phyloP scores from a whole-genome alignment of 2,888 invertebrate genomes.

The Mythimna vitellina region DNA sequence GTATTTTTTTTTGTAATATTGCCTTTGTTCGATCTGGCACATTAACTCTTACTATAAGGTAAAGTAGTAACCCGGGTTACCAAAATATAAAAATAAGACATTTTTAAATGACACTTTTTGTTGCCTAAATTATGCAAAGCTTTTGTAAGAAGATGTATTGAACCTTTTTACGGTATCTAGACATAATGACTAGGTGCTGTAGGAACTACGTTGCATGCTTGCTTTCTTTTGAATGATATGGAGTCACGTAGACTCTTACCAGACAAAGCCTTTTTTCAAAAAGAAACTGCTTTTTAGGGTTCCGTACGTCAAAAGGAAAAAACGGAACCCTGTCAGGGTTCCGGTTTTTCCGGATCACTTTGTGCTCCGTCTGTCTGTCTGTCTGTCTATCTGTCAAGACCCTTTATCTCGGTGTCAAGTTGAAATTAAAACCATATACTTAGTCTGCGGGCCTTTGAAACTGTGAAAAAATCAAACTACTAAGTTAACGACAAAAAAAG shows the following conservation, averaged over 20 bases:
- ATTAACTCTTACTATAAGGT: background rate
- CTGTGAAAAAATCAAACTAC: too few relatives aligned
- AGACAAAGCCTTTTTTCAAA: background rate
- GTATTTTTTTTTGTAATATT: too few relatives aligned
- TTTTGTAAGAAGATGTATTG: background rate
- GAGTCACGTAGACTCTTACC: background rate
- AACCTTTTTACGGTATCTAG: background rate
- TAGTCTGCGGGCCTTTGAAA: too few relatives aligned
- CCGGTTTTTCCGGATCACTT: too few relatives aligned
- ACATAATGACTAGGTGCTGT: background rate
- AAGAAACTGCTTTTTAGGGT: background rate
- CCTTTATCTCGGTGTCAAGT: too few relatives aligned
- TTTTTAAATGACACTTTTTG: background rate
- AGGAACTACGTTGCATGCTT: background rate
- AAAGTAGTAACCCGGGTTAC: background rate
- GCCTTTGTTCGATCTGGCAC: too few relatives aligned
- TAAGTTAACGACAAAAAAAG: too few relatives aligned
- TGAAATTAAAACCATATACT: too few relatives aligned
- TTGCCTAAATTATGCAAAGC: background rate
- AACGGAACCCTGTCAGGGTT: too few relatives aligned
- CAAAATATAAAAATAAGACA: background rate
- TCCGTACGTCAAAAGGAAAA: too few relatives aligned
- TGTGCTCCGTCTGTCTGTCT: too few relatives aligned
- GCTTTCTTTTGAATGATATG: background rate
- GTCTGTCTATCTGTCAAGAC: too few relatives aligned